phyloP scores from a whole-genome alignment of 2,797 vertebrate genomes.

The Crenichthys baileyi region DNA sequence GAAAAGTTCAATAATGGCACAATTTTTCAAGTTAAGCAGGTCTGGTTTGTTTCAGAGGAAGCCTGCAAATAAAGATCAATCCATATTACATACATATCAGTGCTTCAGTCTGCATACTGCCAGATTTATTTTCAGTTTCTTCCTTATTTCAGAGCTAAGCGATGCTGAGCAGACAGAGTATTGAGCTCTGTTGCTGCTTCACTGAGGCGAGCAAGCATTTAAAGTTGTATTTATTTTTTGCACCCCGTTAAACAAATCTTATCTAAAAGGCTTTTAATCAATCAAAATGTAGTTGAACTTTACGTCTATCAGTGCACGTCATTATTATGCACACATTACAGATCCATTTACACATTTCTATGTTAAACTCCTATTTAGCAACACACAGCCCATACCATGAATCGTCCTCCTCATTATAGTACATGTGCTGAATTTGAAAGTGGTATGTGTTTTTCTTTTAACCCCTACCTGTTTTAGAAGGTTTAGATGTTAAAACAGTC shows the following conservation, averaged over 20 bases:
- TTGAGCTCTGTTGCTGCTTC: neutral
- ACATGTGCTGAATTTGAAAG: too few relatives aligned
- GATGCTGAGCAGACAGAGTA: too few relatives aligned
- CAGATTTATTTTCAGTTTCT: neutral
- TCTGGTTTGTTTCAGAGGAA: neutral
- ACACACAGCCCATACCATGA: neutral
- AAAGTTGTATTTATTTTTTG: too few relatives aligned
- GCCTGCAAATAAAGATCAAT: neutral
- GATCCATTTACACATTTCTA: neutral
- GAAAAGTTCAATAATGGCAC: conserved; percentile 12
- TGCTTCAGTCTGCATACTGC: neutral
- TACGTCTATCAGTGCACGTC: neutral
- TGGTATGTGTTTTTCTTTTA: neutral
- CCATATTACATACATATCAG: neutral
- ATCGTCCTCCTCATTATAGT: neutral
- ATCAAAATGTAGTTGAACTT: neutral
- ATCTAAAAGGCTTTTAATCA: neutral
- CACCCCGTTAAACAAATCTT: neutral
- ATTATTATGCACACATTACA: neutral
- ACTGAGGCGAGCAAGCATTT: too few relatives aligned
- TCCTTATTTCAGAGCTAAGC: neutral
- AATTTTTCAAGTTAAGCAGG: neutral
- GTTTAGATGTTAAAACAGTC: neutral
- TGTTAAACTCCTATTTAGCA: neutral
- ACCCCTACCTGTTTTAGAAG: neutral